A percentile compares a stretch with the other conserved stretches of the same genome.
Conservation (phyloP, 2,113 vertebrate genomes). For the Anguilla japonica region DNA sequence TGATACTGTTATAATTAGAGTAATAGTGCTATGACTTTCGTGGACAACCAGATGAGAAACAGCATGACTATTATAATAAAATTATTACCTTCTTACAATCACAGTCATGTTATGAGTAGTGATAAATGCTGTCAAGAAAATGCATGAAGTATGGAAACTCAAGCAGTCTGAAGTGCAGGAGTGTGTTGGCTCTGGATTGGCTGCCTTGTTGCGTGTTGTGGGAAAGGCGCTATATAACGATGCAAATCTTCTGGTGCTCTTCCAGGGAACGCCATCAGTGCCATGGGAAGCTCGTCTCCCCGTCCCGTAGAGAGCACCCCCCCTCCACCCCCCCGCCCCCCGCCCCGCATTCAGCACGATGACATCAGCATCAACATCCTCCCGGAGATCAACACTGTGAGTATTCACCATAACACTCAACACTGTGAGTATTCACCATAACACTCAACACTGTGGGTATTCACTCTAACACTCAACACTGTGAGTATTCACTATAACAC, state of each 20-base stretch:
- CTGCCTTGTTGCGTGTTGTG: not conserved
- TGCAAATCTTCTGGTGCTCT: slow-evolving; percentile 30
- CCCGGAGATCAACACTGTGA: slow-evolving; percentile 61
- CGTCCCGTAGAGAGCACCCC: slow-evolving; percentile 56
- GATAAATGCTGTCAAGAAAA: not conserved
- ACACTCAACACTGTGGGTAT: not conserved
- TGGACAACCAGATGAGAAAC: too few relatives aligned
- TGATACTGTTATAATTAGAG: too few relatives aligned
- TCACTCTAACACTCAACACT: slow-evolving; percentile 28
- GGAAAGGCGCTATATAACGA: not conserved
- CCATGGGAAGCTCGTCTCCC: slow-evolving; percentile 58
- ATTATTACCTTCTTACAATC: too few relatives aligned
- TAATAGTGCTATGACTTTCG: too few relatives aligned
- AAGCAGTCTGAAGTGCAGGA: not conserved
- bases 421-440: not conserved
- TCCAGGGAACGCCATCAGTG: slow-evolving; percentile 66
- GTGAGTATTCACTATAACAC: slow-evolving; percentile 51
- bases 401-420: slow-evolving; percentile 37
- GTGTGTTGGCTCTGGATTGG: not conserved
- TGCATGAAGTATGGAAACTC: not conserved
- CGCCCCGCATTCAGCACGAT: slow-evolving; percentile 57
- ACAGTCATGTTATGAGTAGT: too few relatives aligned
- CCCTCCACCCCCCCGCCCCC: slow-evolving; percentile 57
- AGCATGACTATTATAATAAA: too few relatives aligned
- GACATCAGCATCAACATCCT: slow-evolving; percentile 63